These are phyloP conservation scores for Glareola pratincola DNA, from an alignment of 2,113 vertebrate species.

Conservation along the genomic window DNA sequence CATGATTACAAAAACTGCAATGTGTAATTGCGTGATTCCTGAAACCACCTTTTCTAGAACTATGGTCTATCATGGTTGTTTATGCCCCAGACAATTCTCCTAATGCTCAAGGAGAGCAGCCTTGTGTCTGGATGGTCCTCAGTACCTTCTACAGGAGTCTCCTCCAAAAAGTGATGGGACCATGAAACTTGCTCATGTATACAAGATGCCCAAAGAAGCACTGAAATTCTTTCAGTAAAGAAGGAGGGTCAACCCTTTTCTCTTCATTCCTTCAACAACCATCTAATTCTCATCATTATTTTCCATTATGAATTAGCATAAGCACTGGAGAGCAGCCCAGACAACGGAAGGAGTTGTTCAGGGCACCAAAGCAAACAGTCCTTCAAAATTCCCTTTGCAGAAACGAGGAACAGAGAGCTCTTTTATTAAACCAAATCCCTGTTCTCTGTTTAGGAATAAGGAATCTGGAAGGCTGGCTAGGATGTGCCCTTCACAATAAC, in stretches of 20 bases:
- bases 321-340: constrained; percentile 11
- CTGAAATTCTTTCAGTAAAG: not conserved
- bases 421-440: constrained; percentile 30
- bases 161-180: not conserved
- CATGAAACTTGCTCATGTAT: not conserved
- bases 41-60: not conserved
- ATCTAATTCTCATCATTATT: not conserved
- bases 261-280: not conserved
- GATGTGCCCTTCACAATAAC: not conserved
- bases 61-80: not conserved
- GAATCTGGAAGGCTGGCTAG: not conserved
- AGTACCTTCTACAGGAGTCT: not conserved
- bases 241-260: not conserved
- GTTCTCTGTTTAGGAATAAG: not conserved
- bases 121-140: not conserved
- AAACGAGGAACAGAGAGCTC: not conserved
- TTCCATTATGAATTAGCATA: constrained; percentile 8
- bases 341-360: constrained; percentile 1
- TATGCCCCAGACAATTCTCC: not conserved
- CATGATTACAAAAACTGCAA: not conserved
- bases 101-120: not conserved
- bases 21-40: not conserved
- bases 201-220: not conserved
- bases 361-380: constrained; percentile 6
- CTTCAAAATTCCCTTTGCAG: constrained; percentile 14